Percentiles rank a stretch among this genome's conserved stretches.
Evolutionary conservation across 2,888 invertebrate species (phyloP).

Genomic region (Parelbella ahira): DNA sequence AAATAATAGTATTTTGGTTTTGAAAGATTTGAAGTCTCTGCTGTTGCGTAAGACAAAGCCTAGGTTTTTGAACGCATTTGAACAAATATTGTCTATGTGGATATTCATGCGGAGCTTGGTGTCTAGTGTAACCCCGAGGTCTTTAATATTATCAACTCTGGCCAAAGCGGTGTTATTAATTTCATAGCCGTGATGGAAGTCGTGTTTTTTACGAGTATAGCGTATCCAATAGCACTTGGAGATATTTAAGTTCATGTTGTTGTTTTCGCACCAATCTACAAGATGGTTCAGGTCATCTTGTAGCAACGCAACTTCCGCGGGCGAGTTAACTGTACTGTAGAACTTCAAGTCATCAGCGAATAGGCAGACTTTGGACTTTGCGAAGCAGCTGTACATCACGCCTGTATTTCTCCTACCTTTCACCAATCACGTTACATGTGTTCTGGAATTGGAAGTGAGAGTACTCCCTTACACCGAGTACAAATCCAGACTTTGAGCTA

Average conservation of each 20-base stretch:
- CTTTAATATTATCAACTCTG: neutral
- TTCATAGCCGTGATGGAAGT: neutral
- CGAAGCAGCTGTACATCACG: neutral
- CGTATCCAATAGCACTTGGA: conserved; percentile 2
- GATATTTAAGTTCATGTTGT: neutral
- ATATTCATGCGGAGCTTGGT: conserved; percentile 4
- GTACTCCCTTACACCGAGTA: too few species aligned
- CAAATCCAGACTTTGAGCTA: too few species aligned
- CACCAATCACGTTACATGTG: too few species aligned
- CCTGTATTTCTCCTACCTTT: too few species aligned
- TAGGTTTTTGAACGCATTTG: neutral
- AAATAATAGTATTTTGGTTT: neutral
- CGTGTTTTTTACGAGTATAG: neutral
- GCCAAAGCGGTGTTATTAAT: neutral
- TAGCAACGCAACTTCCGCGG: conserved; percentile 1
- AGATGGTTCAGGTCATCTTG: conserved; percentile 5
- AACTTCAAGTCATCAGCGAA: conserved; percentile 3
- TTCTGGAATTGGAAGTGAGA: too few species aligned
- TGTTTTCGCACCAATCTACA: neutral
- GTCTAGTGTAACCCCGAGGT: conserved; percentile 10
- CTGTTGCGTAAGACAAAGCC: neutral
- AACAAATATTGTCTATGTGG: neutral
- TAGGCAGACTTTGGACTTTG: neutral
- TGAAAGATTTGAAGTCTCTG: neutral
- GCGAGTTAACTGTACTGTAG: conserved; percentile 1